Evolutionary conservation across 2,888 invertebrate species (phyloP).

Genomic region (Teinopalpus imperialis): DNA sequence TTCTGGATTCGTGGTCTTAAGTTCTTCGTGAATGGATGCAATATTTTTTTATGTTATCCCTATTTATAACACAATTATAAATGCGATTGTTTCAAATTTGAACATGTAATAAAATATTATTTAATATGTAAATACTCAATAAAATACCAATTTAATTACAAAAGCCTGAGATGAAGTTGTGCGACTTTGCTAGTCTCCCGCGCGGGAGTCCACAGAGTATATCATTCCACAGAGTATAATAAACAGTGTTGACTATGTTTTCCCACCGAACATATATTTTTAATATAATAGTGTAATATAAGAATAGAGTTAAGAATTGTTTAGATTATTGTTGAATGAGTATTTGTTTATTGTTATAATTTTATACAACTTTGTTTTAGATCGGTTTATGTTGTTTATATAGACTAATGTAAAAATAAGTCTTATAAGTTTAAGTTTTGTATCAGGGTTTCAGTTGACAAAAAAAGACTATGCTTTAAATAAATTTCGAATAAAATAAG

Average conservation of each 20-base stretch:
- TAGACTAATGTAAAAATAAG: constrained; percentile 6
- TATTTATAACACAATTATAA: too few species aligned
- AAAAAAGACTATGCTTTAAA: constrained; percentile 28
- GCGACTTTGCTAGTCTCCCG: too few species aligned
- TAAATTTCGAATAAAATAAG: constrained; percentile 4
- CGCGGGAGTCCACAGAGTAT: too few species aligned
- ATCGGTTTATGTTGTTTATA: constrained; percentile 7
- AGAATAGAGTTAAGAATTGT: constrained; percentile 13
- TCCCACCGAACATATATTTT: constrained; percentile 7
- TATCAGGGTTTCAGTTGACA: constrained; percentile 45
- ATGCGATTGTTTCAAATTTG: too few species aligned
- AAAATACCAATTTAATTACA: too few species aligned
- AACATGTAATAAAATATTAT: too few species aligned
- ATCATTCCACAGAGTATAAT: too few species aligned
- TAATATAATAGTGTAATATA: background rate
- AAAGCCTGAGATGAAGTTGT: too few species aligned
- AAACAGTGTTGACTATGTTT: too few species aligned
- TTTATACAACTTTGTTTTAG: constrained; percentile 23
- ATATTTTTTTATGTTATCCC: constrained; percentile 31
- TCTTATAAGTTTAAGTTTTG: constrained; percentile 39
- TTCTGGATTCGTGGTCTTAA: too few species aligned
- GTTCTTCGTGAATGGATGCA: too few species aligned
- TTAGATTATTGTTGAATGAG: constrained; percentile 42
- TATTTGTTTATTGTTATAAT: constrained; percentile 46
- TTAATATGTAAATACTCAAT: too few species aligned